A percentile compares a stretch with the other conserved stretches of the same genome.
These are phyloP conservation scores for Arge pagana DNA, from an alignment of 2,888 invertebrate species.

Conservation along the genomic window DNA sequence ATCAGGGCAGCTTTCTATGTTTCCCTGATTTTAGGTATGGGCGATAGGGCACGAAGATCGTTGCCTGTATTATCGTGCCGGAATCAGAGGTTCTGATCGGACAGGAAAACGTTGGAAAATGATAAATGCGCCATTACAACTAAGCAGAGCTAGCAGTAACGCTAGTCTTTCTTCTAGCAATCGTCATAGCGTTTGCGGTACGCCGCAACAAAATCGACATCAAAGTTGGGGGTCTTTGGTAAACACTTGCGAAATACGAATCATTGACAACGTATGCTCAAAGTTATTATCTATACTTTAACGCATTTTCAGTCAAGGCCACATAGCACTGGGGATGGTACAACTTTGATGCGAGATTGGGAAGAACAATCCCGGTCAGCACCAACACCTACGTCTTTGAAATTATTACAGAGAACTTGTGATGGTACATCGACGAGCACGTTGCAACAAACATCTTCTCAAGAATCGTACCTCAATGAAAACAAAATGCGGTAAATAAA, in stretches of 20 bases:
- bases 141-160: slow-evolving; percentile 81
- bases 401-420: slow-evolving; percentile 51
- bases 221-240: slow-evolving; percentile 72
- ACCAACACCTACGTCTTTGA: slow-evolving; percentile 71
- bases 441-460: slow-evolving; percentile 47
- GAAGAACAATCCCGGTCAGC: slow-evolving; percentile 77
- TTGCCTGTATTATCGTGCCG: slow-evolving; percentile 78
- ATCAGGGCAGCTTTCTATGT: too few species aligned
- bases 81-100: slow-evolving; percentile 74
- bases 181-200: slow-evolving; percentile 52
- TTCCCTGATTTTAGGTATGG: slow-evolving; percentile 64
- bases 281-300: not conserved
- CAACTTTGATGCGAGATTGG: slow-evolving; percentile 66
- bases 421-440: slow-evolving; percentile 38
- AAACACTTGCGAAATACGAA: slow-evolving; percentile 29
- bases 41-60: slow-evolving; percentile 84
- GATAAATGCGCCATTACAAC: slow-evolving; percentile 79
- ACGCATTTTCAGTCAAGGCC: slow-evolving; percentile 59
- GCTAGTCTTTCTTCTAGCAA: slow-evolving; percentile 67
- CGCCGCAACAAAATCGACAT: slow-evolving; percentile 62
- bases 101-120: slow-evolving; percentile 88
- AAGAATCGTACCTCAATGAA: slow-evolving; percentile 46
- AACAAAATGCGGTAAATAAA: slow-evolving; percentile 44
- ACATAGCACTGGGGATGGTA: slow-evolving; percentile 63
- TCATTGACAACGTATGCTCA: not conserved